Evolutionary conservation across 1,140 invertebrate genomes (phyloP), one percentile per base, ranked within the genome.

Genomic region (Druon quercuslanigerum): DNA sequence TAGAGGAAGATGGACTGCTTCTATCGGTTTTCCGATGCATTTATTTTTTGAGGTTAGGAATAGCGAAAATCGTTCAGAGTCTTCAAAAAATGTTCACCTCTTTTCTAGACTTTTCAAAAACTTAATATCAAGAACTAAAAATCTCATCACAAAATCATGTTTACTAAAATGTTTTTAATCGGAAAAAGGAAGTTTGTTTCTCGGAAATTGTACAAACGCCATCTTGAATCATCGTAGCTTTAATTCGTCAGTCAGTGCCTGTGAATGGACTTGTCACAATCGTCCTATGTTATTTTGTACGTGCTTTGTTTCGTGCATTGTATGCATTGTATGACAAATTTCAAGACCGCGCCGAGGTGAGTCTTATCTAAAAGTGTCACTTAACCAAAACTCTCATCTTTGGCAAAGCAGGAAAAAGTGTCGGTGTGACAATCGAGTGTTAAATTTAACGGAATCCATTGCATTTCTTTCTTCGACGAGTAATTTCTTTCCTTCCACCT

Each of bases 261-360:
- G 88, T 89, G 87, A 88, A 89, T 88, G 87, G 84, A 87, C 82
- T 88, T 89, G 87, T 89, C 86, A 89, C 83, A 89, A 87, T 86
- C 87, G 83, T 88, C 75, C 81, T 84, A 82, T 83, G 72, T 87
- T 87, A 85, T 86, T 88, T 86, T 84, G 74, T 80, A 81, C 74
- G 74, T 73, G 75, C 79, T 84, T 87, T 82, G 74, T 79, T 83
- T 83, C 50, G 60, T 33, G 57, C 51, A 80, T 78, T 76, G 74
- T 51, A 50, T 50, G 73, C 71, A 81, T 77, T 74, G 76, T 75
- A 79, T 80, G 76, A 83, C 79, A 85, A 88, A 88, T 86, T 85
- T 77, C 71, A 78, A 83, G 84, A 87, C 72, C 72, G 82, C 76
- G 51, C 56, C 51, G 78, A 85, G 86, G 87, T 88, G 79, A 88